phyloP scores from a whole-genome alignment of 2,888 invertebrate species.

The Endotricha flammealis region DNA sequence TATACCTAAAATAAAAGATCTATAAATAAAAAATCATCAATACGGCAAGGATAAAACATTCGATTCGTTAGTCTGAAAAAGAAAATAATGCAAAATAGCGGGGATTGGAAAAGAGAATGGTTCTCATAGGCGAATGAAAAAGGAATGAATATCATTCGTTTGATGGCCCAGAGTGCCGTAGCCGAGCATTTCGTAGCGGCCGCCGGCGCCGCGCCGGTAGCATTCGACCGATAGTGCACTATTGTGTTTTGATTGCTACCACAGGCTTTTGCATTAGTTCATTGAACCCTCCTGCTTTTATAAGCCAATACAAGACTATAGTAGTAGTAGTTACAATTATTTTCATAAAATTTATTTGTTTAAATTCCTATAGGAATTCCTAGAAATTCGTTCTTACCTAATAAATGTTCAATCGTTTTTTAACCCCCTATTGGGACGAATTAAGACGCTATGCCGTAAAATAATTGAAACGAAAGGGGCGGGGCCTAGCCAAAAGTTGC shows the following conservation, averaged over 20 bases:
- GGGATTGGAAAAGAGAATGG: conserved; percentile 56
- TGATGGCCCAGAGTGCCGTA: conserved; percentile 46
- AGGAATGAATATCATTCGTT: conserved; percentile 62
- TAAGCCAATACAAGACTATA: too few species aligned
- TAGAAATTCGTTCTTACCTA: too few species aligned
- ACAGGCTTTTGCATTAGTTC: conserved; percentile 39
- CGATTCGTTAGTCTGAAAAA: conserved; percentile 70
- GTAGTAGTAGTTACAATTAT: too few species aligned
- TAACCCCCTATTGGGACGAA: too few species aligned
- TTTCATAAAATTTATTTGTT: too few species aligned
- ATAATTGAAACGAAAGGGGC: too few species aligned
- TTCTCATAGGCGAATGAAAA: conserved; percentile 67
- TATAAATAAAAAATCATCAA: too few species aligned
- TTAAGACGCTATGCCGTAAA: too few species aligned
- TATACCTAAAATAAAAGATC: too few species aligned
- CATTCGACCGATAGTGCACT: conserved; percentile 28
- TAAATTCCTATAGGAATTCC: too few species aligned
- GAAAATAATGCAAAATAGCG: conserved; percentile 64
- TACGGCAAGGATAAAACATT: conserved; percentile 54
- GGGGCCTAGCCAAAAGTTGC: too few species aligned
- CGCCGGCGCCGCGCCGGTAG: conserved; percentile 30
- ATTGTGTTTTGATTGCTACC: conserved; percentile 58
- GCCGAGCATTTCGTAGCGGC: conserved; percentile 27
- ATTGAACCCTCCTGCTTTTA: conserved; percentile 15
- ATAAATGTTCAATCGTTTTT: too few species aligned